These are phyloP conservation scores for Epirrhoe alternata DNA, from an alignment of 2,888 invertebrate genomes.

Conservation along the genomic window DNA sequence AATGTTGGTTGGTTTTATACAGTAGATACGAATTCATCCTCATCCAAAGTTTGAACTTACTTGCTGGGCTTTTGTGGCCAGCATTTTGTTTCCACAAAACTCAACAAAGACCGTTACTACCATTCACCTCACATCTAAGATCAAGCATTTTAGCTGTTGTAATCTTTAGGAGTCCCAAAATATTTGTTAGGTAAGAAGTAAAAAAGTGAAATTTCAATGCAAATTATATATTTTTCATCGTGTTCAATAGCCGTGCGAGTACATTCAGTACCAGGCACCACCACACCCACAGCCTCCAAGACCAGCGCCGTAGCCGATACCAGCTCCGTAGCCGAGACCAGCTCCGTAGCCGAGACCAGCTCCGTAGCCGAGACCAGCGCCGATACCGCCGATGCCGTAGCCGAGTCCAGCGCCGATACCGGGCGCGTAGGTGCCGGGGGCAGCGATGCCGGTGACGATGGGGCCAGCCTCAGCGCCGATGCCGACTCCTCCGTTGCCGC, in stretches of 20 bases:
- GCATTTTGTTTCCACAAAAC: too few relatives aligned
- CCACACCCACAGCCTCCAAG: conserved; percentile 41
- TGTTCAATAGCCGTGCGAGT: not conserved
- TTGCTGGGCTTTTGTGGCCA: too few relatives aligned
- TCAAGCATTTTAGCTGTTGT: too few relatives aligned
- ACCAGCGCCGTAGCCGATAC: conserved; percentile 7
- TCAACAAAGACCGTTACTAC: too few relatives aligned
- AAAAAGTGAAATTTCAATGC: not conserved
- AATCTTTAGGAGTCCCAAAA: not conserved
- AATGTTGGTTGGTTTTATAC: too few relatives aligned
- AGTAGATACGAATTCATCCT: too few relatives aligned
- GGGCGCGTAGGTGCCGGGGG: conserved; percentile 31
- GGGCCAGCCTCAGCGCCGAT: conserved; percentile 34
- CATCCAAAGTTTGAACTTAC: too few relatives aligned
- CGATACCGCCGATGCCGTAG: conserved; percentile 4
- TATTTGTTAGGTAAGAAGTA: not conserved
- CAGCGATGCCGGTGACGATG: conserved; percentile 32
- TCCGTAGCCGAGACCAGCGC: conserved; percentile 14
- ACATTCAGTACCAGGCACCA: conserved; percentile 17
- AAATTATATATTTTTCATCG: conserved; percentile 2
- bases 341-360: conserved; percentile 1
- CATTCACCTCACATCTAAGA: too few relatives aligned
- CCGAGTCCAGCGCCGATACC: conserved; percentile 13
- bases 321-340: conserved; percentile 41
- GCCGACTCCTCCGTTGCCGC: conserved; percentile 47